These are phyloP conservation scores for Drymodes brunneopygia DNA, from an alignment of 2,113 vertebrate genomes.

Conservation along the genomic window DNA sequence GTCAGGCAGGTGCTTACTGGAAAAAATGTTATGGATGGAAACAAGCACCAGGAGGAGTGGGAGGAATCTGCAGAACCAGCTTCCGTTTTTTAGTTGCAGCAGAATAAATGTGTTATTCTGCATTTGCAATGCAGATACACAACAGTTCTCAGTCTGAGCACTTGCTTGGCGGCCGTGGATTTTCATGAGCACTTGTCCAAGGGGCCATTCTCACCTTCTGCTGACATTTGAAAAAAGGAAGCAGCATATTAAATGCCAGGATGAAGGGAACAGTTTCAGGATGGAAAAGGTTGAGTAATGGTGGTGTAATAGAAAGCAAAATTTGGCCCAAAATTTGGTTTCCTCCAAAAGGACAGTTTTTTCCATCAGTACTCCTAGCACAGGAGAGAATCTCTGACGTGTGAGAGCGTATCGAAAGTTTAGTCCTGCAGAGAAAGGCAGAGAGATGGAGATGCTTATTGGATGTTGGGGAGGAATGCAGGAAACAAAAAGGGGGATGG, in stretches of 20 bases:
- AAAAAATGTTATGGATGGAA: slow-evolving; percentile 60
- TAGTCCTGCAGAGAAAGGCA: background rate
- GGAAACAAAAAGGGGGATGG: background rate
- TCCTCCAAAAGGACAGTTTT: background rate
- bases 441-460: background rate
- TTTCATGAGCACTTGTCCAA: background rate
- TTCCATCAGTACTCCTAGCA: background rate
- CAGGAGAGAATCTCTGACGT: background rate
- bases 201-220: slow-evolving; percentile 4
- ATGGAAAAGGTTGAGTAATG: slow-evolving; percentile 37
- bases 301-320: slow-evolving; percentile 53
- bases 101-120: slow-evolving; percentile 41
- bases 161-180: background rate
- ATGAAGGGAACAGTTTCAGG: slow-evolving; percentile 1
- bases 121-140: slow-evolving; percentile 56
- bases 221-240: background rate
- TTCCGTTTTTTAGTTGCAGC: slow-evolving; percentile 45
- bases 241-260: background rate
- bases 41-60: slow-evolving; percentile 57
- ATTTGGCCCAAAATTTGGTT: background rate
- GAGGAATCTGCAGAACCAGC: slow-evolving; percentile 52
- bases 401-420: background rate
- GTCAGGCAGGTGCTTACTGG: slow-evolving; percentile 58
- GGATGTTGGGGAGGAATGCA: background rate
- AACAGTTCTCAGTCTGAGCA: background rate